Evolutionary conservation across 2,113 vertebrate genomes (phyloP), one percentile per base, ranked within the genome.

Genomic region (Nothocercus julius): DNA sequence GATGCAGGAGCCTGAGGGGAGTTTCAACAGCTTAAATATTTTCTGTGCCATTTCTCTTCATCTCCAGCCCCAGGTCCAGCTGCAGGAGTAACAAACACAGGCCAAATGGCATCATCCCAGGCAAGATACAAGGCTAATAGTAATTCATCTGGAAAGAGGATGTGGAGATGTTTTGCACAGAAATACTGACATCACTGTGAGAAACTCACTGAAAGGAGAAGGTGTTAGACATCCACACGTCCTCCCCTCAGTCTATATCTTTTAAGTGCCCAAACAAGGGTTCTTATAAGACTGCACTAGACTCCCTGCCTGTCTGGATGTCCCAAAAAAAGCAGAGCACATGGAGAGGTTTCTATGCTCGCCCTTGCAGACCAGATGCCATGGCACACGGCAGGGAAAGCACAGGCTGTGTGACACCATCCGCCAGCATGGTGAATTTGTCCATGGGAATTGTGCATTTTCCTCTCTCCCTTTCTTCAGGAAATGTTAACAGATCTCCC

Each of bases 1-100:
- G 6, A 56, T 0, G 0, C 40, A 51, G 58, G 38, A 77, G n/a
- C 61, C 28, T 9, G 6, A 8, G 16, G 5, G 17, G 10, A 4
- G 25, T 0, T 0, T n/a, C 32, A 70, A 38, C 22, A 76, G 34
- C 9, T 34, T 84, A 49, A 59, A 13, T 25, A 40, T 72, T 87
- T 76, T 16, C 68, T 83, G 30, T 13, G 49, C 22, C 11, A 4
- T 61, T 70, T 7, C 11, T 11, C 30, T 82, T 49, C 51, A 56
- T 32, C 56, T 83, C 44, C 58, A 84, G n/a, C n/a, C 47, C 36
- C 32, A 47, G 28, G 61, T 54, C 2, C 49, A 77, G 22, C 21
- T 45, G 67, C 38, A 62, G 51, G 36, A 83, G 45, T 13, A 58
- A 24, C 27, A 89, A 69, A 45, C 10, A 42, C 51, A 42, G 51